Percentiles rank a stretch among this genome's conserved stretches.
phyloP scores from a whole-genome alignment of 2,888 invertebrate species.

The Lasioglossum morio region DNA sequence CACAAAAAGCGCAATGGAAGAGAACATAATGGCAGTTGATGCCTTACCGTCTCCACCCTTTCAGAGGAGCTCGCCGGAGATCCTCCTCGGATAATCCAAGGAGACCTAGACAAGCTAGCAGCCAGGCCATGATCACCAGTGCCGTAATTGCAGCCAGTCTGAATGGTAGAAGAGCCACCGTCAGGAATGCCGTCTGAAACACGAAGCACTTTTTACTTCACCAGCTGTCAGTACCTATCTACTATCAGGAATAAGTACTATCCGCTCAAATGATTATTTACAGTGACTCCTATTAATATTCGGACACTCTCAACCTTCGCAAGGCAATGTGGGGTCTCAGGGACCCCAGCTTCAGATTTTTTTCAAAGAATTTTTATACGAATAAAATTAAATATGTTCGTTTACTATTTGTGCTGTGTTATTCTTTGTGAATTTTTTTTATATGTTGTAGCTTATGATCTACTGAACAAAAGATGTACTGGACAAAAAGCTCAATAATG shows the following conservation, averaged over 20 bases:
- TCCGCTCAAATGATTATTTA: not conserved
- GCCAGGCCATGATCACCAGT: constrained; percentile 93
- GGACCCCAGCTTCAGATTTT: too few relatives aligned
- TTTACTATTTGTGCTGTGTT: too few relatives aligned
- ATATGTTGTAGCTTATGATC: too few relatives aligned
- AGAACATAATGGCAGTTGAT: constrained; percentile 14
- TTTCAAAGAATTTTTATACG: too few relatives aligned
- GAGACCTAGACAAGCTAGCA: constrained; percentile 93
- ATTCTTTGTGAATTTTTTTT: too few relatives aligned
- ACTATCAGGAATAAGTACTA: not conserved
- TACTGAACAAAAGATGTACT: too few relatives aligned
- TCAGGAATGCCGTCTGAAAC: constrained; percentile 94
- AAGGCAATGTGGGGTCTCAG: too few relatives aligned
- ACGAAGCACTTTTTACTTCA: constrained; percentile 50
- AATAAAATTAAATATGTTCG: too few relatives aligned
- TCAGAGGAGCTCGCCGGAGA: constrained; percentile 90
- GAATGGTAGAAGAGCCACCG: constrained; percentile 93
- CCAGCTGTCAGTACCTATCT: constrained; percentile 6
- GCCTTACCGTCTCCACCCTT: constrained; percentile 95
- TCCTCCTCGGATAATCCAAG: constrained; percentile 93
- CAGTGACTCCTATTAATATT: not conserved
- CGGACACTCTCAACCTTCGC: too few relatives aligned
- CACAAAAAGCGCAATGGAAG: constrained; percentile 25
- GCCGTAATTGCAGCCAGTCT: constrained; percentile 91
- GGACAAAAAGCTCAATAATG: too few relatives aligned